Conservation (phyloP, 2,797 vertebrate genomes). For the Cryptoblepharus egeriae region DNA sequence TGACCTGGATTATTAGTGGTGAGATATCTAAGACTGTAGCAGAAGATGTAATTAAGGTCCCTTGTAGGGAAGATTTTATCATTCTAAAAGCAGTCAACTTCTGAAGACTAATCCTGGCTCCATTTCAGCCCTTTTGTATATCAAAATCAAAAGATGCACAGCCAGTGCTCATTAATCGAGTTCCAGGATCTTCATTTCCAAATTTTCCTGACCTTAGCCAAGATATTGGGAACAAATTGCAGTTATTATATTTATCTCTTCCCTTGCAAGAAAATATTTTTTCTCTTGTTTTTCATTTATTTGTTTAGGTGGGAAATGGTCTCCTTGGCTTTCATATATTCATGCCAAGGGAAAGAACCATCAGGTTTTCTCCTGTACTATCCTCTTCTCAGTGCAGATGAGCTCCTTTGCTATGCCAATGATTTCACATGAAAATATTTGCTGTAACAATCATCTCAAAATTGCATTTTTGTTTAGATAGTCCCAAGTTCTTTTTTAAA, state of each 20-base stretch:
- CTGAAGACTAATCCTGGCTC: not conserved
- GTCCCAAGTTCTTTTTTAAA: slow-evolving; percentile 7
- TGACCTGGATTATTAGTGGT: not conserved
- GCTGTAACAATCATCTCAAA: slow-evolving; percentile 35
- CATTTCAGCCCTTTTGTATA: not conserved
- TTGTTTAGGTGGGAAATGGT: slow-evolving; percentile 28
- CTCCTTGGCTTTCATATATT: not conserved
- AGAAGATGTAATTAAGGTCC: not conserved
- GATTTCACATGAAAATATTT: slow-evolving; percentile 49
- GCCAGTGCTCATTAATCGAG: not conserved
- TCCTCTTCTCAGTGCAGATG: slow-evolving; percentile 47
- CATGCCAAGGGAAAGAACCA: slow-evolving; percentile 4
- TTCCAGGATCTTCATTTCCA: not conserved
- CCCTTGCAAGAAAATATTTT: slow-evolving; percentile 1
- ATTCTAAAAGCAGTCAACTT: not conserved
- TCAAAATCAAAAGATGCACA: not conserved
- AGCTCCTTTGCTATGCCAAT: slow-evolving; percentile 1
- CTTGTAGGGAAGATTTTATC: not conserved
- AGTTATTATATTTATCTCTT: not conserved
- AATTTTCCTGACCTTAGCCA: not conserved
- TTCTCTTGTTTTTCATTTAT: not conserved
- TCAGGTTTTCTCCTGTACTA: not conserved
- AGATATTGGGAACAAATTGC: not conserved
- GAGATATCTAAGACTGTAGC: not conserved
- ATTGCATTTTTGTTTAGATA: slow-evolving; percentile 13